Conservation (phyloP, 2,888 invertebrate genomes). For the Eupithecia insigniata region DNA sequence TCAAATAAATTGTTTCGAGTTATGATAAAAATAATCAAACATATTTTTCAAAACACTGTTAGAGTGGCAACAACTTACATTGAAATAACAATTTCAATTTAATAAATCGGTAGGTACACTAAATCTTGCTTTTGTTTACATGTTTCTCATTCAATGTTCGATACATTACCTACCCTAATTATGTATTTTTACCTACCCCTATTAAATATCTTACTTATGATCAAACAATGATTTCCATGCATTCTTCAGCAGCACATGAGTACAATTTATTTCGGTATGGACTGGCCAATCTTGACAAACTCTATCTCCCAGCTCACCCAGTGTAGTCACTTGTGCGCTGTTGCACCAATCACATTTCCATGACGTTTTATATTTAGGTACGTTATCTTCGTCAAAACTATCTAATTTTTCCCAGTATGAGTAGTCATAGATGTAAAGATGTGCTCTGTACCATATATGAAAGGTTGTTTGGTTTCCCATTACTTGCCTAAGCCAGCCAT, state of each 20-base stretch:
- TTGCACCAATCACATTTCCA: not conserved
- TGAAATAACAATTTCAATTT: too few species aligned
- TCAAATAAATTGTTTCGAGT: not conserved
- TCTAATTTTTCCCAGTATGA: not conserved
- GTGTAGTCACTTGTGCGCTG: not conserved
- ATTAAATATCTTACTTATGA: not conserved
- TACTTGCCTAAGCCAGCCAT: not conserved
- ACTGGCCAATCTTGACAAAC: not conserved
- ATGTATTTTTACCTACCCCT: too few species aligned
- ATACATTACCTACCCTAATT: too few species aligned
- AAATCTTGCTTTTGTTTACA: too few species aligned
- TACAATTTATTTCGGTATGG: not conserved
- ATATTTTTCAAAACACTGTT: too few species aligned
- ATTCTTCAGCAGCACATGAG: not conserved
- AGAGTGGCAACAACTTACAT: too few species aligned
- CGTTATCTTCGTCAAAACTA: not conserved
- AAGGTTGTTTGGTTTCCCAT: not conserved
- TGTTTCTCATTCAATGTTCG: too few species aligned
- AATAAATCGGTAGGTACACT: too few species aligned
- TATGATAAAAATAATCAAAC: too few species aligned
- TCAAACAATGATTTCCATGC: not conserved
- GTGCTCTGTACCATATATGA: not conserved
- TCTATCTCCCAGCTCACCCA: not conserved
- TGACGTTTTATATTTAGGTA: not conserved
- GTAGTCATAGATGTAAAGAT: not conserved